Conservation (phyloP, 37 sponge, comb jelly and placozoan genomes). For the Bolinopsis microptera region DNA sequence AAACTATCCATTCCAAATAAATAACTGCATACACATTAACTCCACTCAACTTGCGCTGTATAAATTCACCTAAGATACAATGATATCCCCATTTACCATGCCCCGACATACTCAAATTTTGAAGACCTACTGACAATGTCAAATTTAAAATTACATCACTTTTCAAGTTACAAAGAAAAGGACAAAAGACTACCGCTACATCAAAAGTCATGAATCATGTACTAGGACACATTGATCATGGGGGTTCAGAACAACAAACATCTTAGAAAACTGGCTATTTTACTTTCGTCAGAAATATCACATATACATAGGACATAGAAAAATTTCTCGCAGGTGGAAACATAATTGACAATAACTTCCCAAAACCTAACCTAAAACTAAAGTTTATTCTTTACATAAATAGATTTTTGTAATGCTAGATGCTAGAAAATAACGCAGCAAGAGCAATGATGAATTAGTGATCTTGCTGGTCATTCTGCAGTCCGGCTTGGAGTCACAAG, state of each 20-base stretch:
- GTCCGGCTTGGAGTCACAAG: not conserved
- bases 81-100: too few relatives aligned
- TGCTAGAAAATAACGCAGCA: too few relatives aligned
- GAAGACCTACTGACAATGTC: not conserved
- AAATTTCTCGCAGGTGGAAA: not conserved
- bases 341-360: not conserved
- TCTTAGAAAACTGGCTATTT: too few relatives aligned
- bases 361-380: not conserved
- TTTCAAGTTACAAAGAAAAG: too few relatives aligned
- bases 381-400: not conserved
- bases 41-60: not conserved
- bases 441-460: too few relatives aligned
- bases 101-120: too few relatives aligned
- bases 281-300: not conserved
- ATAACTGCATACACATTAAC: not conserved
- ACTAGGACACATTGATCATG: too few relatives aligned
- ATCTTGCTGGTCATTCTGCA: too few relatives aligned
- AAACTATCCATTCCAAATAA: not conserved
- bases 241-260: too few relatives aligned
- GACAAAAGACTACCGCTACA: too few relatives aligned
- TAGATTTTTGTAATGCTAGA: not conserved
- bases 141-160: too few relatives aligned
- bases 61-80: not conserved
- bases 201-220: too few relatives aligned
- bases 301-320: not conserved